phyloP scores from a whole-genome alignment of 2,113 vertebrate species.

The Channa maculata region DNA sequence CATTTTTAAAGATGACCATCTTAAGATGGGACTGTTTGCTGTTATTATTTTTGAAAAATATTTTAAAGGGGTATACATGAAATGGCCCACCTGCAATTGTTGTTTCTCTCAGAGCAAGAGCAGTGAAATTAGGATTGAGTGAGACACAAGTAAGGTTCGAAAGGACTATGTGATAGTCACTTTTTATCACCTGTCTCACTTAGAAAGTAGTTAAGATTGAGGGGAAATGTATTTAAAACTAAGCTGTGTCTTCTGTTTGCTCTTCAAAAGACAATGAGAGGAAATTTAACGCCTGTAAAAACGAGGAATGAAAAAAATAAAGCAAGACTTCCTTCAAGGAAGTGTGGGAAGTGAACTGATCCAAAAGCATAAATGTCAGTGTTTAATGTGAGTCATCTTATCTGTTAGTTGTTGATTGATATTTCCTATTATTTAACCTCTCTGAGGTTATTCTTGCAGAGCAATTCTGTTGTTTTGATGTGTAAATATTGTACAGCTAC shows the following conservation, averaged over 20 bases:
- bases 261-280: conserved; percentile 74
- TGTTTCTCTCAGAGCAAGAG: conserved; percentile 36
- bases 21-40: conserved; percentile 66
- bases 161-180: conserved; percentile 66
- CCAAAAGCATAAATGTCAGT: conserved; percentile 73
- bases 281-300: conserved; percentile 38
- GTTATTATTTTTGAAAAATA: conserved; percentile 76
- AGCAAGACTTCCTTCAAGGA: conserved; percentile 70
- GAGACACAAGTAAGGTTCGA: conserved; percentile 6
- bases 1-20: conserved; percentile 72
- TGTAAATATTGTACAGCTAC: conserved; percentile 86
- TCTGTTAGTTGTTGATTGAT: conserved; percentile 81
- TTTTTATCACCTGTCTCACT: conserved; percentile 57
- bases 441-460: conserved; percentile 58
- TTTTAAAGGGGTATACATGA: conserved; percentile 75
- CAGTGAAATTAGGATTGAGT: conserved; percentile 8
- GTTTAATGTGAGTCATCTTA: conserved; percentile 79
- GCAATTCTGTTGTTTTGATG: conserved; percentile 55
- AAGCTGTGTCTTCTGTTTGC: conserved; percentile 69
- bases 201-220: conserved; percentile 43
- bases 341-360: conserved; percentile 57
- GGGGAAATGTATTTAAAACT: conserved; percentile 69
- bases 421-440: conserved; percentile 74
- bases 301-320: conserved; percentile 27
- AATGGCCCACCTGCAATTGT: conserved; percentile 55